Evolutionary conservation across 2,888 invertebrate genomes (phyloP).

Genomic region (Melinaea menophilus): DNA sequence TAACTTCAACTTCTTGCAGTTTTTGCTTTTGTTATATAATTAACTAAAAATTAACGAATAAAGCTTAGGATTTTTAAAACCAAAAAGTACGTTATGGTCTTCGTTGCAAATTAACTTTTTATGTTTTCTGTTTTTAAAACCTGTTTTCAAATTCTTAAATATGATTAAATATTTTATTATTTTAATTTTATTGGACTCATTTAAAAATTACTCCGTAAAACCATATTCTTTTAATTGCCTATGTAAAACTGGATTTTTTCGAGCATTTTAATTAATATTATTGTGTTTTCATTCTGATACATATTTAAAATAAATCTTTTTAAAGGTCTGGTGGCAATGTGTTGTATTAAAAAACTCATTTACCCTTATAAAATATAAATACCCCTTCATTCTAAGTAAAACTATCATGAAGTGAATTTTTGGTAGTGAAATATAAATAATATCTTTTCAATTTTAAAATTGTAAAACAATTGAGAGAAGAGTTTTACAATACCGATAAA

Average conservation of each 20-base stretch:
- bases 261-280: not conserved
- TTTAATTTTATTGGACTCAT: not conserved
- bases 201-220: not conserved
- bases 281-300: not conserved
- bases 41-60: slow-evolving; percentile 27
- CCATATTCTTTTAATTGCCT: not conserved
- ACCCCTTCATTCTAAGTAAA: too few species aligned
- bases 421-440: not conserved
- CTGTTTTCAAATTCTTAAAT: not conserved
- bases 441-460: not conserved
- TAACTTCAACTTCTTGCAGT: slow-evolving; percentile 27
- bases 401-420: too few species aligned
- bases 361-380: too few species aligned
- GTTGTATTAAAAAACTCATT: too few species aligned
- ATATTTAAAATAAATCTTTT: too few species aligned
- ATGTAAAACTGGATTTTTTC: not conserved
- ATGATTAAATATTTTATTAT: slow-evolving; percentile 1
- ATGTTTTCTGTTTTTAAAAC: not conserved
- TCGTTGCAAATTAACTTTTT: slow-evolving; percentile 5
- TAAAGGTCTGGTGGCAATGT: too few species aligned
- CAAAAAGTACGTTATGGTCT: slow-evolving; percentile 5
- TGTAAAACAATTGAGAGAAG: slow-evolving; percentile 39
- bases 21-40: slow-evolving; percentile 26
- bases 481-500: slow-evolving; percentile 62
- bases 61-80: slow-evolving; percentile 21